Evolutionary conservation across 2,797 vertebrate genomes (phyloP).

Genomic region (Ataeniobius toweri): DNA sequence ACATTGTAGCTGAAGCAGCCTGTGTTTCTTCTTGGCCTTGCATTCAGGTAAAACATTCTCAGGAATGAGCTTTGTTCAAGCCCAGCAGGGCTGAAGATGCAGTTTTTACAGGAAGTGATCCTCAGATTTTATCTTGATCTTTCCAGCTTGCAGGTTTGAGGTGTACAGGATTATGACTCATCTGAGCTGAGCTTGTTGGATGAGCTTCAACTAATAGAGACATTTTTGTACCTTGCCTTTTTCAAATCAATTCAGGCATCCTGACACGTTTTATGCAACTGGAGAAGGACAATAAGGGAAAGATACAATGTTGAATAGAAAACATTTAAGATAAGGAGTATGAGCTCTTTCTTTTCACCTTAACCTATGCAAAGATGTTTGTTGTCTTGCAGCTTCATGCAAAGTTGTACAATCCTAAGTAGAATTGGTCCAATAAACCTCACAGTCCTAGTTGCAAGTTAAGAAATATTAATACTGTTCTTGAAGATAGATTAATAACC

Average conservation of each 20-base stretch:
- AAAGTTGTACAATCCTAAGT: background rate
- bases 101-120: constrained; percentile 25
- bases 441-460: constrained; percentile 41
- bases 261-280: no score
- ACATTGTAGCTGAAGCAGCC: constrained; percentile 21
- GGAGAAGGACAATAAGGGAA: no score
- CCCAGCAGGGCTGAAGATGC: constrained; percentile 32
- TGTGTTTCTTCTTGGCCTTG: constrained; percentile 20
- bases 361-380: background rate
- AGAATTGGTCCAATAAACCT: background rate
- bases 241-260: no score
- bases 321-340: background rate
- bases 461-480: constrained; percentile 49
- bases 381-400: background rate
- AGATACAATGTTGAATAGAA: background rate
- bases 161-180: constrained; percentile 71
- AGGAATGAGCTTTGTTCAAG: constrained; percentile 23
- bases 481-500: constrained; percentile 65
- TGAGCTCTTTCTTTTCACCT: background rate
- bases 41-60: constrained; percentile 27
- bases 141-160: constrained; percentile 62
- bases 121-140: constrained; percentile 21
- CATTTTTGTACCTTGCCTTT: constrained; percentile 29
- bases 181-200: constrained; percentile 66
- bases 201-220: constrained; percentile 49